Percentiles rank a stretch among this genome's conserved stretches.
phyloP scores from a whole-genome alignment of 2,113 vertebrate genomes.

The Riparia riparia region DNA sequence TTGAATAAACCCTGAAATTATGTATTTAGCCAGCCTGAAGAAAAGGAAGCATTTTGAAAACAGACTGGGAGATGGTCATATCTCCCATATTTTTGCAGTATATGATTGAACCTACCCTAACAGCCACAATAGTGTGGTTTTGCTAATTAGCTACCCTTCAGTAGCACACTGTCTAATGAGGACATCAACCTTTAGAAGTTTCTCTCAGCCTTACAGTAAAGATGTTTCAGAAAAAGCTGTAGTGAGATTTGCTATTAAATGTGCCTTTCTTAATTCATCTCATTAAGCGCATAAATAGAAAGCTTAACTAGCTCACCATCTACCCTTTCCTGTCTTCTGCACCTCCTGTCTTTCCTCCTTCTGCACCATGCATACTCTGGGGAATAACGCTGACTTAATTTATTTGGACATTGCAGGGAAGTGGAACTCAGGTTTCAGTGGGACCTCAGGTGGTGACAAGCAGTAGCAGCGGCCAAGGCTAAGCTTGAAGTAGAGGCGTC shows the following conservation, averaged over 20 bases:
- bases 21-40: not conserved
- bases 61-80: accelerated
- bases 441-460: not conserved
- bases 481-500: not conserved
- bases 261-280: not conserved
- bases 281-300: not conserved
- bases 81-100: not conserved
- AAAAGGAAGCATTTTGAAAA: not conserved
- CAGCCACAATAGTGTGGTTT: not conserved
- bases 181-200: not conserved
- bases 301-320: not conserved
- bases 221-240: not conserved
- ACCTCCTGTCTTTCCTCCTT: not conserved
- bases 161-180: not conserved
- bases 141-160: not conserved
- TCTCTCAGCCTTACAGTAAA: not conserved
- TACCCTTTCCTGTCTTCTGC: not conserved
- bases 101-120: not conserved
- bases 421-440: not conserved
- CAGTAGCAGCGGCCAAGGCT: not conserved
- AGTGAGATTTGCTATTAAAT: not conserved
- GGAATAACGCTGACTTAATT: not conserved
- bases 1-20: not conserved
- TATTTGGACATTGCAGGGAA: not conserved
- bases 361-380: not conserved